These are phyloP conservation scores for Halesus radiatus DNA, from an alignment of 1,140 invertebrate genomes.

Conservation along the genomic window DNA sequence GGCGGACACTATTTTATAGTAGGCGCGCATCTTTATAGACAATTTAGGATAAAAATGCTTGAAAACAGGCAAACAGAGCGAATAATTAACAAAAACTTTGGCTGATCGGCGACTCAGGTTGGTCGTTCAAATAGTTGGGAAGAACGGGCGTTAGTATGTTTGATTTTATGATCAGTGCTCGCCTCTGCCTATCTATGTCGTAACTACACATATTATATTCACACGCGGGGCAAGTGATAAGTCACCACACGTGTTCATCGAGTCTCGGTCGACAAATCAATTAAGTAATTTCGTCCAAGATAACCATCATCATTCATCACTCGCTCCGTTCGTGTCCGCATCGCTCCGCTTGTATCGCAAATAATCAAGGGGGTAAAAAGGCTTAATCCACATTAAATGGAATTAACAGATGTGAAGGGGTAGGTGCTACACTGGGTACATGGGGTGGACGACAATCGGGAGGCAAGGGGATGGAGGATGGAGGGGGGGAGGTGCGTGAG, in stretches of 20 bases:
- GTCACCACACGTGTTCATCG: background rate
- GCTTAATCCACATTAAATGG: slow-evolving; percentile 18
- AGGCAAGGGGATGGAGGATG: background rate
- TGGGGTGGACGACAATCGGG: background rate
- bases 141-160: no score
- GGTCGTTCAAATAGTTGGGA: no score
- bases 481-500: background rate
- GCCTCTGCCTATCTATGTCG: no score
- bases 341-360: background rate
- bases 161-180: no score
- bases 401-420: slow-evolving; percentile 10
- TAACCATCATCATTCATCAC: background rate
- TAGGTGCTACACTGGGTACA: background rate
- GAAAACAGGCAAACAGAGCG: no score
- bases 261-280: slow-evolving; percentile 7
- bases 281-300: slow-evolving; percentile 9
- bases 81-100: no score
- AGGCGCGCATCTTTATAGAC: no score
- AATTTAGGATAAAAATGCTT: no score
- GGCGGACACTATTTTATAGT: no score
- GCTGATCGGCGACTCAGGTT: no score
- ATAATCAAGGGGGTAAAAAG: slow-evolving; percentile 23
- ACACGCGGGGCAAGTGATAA: no score
- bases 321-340: background rate
- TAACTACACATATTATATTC: no score